phyloP scores from a whole-genome alignment of 1,140 invertebrate genomes.

The Drosophila bipectinata region DNA sequence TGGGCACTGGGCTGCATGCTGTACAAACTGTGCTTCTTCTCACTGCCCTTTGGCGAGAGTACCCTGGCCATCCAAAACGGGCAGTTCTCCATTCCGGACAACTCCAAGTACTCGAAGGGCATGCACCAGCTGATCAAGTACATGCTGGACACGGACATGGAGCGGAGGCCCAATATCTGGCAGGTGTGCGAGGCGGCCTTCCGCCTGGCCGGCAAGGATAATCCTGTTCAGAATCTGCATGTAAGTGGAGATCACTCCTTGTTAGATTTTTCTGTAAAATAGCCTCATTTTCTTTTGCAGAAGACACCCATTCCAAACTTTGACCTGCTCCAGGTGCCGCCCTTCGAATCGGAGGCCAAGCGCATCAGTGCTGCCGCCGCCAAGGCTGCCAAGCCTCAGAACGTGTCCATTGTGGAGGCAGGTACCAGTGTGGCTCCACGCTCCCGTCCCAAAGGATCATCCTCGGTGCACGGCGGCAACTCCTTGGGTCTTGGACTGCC shows the following conservation, averaged over 20 bases:
- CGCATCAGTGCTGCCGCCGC: slow-evolving; percentile 85
- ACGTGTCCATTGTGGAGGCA: slow-evolving; percentile 85
- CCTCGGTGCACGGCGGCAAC: slow-evolving; percentile 83
- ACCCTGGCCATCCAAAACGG: slow-evolving; percentile 96
- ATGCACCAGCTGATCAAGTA: slow-evolving; percentile 89
- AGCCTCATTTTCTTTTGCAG: slow-evolving; percentile 78
- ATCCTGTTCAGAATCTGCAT: slow-evolving; percentile 93
- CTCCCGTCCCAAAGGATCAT: slow-evolving; percentile 90
- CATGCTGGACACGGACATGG: slow-evolving; percentile 93
- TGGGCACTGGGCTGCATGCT: slow-evolving; percentile 96
- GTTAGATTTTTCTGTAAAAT: neutral
- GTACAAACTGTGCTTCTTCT: slow-evolving; percentile 96
- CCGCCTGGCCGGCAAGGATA: slow-evolving; percentile 89
- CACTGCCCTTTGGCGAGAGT: slow-evolving; percentile 96
- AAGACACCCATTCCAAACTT: slow-evolving; percentile 88
- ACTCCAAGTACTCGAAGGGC: slow-evolving; percentile 89
- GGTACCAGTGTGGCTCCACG: slow-evolving; percentile 93
- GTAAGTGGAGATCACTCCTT: slow-evolving; percentile 84
- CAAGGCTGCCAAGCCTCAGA: slow-evolving; percentile 82
- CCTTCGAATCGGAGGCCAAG: slow-evolving; percentile 88
- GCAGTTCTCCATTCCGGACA: slow-evolving; percentile 94
- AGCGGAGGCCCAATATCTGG: slow-evolving; percentile 94
- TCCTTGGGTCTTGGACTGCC: slow-evolving; percentile 84
- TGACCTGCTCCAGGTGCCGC: slow-evolving; percentile 87
- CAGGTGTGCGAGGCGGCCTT: slow-evolving; percentile 94